Evolutionary conservation across 2,888 invertebrate species (phyloP), one percentile per base, ranked within the genome.

Genomic region (Tenodera sinensis): DNA sequence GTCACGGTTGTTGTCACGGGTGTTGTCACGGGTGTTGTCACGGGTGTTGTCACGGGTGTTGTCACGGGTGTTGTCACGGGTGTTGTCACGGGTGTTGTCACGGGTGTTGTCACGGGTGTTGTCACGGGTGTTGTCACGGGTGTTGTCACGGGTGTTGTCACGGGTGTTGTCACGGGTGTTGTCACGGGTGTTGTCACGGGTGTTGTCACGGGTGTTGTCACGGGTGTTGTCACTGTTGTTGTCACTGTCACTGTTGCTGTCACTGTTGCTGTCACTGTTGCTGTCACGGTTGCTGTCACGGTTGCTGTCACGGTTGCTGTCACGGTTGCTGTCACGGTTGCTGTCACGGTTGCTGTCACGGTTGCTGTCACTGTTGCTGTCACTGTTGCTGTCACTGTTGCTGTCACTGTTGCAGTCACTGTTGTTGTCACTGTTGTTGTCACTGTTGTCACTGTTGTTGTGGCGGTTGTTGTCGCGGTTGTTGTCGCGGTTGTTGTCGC

Each of bases 31-130:
- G 9, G 83, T 83, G 6, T 84, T 83, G 83, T 87, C 85, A 82
- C 85, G 3, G 83, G 83, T 54, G 1, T 83, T 83, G 54, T 88
- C 87, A 8, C 87, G 34, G 28, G 87, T 87, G 1, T 84, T 83
- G 83, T 89, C 89, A 30, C 89, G 87, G 47, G 82, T 87, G 12
- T 83, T 89, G 42, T 87, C 89, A 25, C 83, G 81, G 87, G 87
- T 83, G 6, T 83, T 87, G 83, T 87, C 85, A n/a, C 87, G 71
- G 34, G 87, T 83, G 3, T 42, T 83, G 28, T 47, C 28, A 15
- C 34, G 84, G 84, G n/a, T n/a, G n/a, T n/a, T n/a, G n/a, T n/a
- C n/a, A n/a, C n/a, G n/a, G n/a, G n/a, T n/a, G n/a, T n/a, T n/a
- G n/a, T n/a, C n/a, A n/a, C n/a, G n/a, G n/a, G n/a, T n/a, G n/a